Percentiles rank a stretch among this genome's conserved stretches.
Evolutionary conservation across 2,797 vertebrate species (phyloP).

Genomic region (Spea hammondii): DNA sequence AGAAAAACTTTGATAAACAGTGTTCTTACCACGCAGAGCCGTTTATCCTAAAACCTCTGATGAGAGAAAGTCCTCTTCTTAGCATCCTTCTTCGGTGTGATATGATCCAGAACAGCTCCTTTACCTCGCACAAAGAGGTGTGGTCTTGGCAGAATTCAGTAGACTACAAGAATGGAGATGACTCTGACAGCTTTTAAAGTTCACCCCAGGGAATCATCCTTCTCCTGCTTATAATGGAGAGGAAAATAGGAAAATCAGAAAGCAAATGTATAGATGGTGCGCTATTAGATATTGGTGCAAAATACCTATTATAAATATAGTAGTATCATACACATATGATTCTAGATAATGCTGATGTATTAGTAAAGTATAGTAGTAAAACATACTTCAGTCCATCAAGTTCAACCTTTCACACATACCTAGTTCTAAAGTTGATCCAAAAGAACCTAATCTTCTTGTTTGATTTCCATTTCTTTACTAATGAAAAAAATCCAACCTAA

Average conservation of each 20-base stretch:
- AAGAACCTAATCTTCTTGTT: too few species aligned
- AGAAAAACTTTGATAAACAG: neutral
- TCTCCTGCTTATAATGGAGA: neutral
- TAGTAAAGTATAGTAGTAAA: too few species aligned
- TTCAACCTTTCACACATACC: too few species aligned
- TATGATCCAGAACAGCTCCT: neutral
- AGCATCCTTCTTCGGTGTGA: constrained; percentile 1
- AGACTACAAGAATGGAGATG: constrained; percentile 10
- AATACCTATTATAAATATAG: too few species aligned
- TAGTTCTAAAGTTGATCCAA: too few species aligned
- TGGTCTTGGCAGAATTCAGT: constrained; percentile 30
- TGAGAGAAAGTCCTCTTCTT: neutral
- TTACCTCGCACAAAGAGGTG: constrained; percentile 29
- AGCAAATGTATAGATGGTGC: neutral
- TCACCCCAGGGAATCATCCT: constrained; percentile 9
- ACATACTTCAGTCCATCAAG: too few species aligned
- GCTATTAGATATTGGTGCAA: neutral
- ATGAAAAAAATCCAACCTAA: too few species aligned
- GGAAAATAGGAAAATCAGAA: neutral
- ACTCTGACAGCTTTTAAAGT: constrained; percentile 12
- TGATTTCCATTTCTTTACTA: too few species aligned
- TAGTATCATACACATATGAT: too few species aligned
- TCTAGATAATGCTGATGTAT: too few species aligned
- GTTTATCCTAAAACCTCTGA: neutral
- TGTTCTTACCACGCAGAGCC: constrained; percentile 14